These are phyloP conservation scores for Cryptoblepharus egeriae DNA, from an alignment of 2,797 vertebrate species.

Conservation along the genomic window DNA sequence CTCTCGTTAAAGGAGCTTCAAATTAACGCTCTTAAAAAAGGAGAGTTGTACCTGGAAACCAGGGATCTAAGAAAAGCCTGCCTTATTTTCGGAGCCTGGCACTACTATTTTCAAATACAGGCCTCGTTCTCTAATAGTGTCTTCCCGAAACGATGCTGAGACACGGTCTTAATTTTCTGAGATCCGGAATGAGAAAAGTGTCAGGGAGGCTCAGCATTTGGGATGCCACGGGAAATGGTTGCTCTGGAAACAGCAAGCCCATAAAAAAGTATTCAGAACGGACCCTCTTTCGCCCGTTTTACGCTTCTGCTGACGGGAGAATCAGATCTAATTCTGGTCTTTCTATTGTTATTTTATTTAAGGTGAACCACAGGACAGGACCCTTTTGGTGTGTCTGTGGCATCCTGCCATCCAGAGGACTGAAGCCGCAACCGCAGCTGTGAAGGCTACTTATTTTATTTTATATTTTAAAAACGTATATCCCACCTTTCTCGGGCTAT, in stretches of 20 bases:
- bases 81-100: conserved; percentile 26
- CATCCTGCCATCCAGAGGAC: conserved; percentile 48
- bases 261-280: conserved; percentile 71
- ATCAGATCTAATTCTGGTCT: conserved; percentile 59
- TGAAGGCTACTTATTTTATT: no score
- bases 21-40: neutral
- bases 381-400: neutral
- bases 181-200: conserved; percentile 59
- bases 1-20: conserved; percentile 9
- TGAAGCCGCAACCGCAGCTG: neutral
- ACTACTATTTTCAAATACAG: conserved; percentile 37
- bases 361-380: conserved; percentile 60
- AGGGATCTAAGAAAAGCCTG: neutral
- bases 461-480: no score
- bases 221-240: conserved; percentile 72
- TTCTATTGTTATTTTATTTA: conserved; percentile 54
- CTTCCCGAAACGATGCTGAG: conserved; percentile 28
- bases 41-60: conserved; percentile 6
- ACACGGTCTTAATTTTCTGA: conserved; percentile 68
- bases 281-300: conserved; percentile 65
- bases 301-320: conserved; percentile 65
- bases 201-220: conserved; percentile 62
- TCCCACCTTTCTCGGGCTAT: no score
- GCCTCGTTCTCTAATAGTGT: conserved; percentile 59
- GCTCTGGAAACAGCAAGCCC: conserved; percentile 76